phyloP scores from a whole-genome alignment of 2,113 vertebrate genomes.

The Corvus cornix region DNA sequence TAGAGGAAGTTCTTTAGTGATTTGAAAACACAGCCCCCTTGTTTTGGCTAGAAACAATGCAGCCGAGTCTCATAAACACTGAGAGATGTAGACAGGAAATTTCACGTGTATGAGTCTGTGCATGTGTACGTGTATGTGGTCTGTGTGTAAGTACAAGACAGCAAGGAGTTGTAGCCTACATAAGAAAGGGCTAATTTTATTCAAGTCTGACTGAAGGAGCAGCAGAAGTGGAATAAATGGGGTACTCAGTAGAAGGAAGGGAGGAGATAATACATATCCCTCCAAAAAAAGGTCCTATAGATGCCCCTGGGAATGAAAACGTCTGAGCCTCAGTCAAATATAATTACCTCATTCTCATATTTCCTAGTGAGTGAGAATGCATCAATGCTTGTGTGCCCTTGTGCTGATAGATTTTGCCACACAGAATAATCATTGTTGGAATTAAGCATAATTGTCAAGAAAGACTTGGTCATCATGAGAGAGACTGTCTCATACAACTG shows the following conservation, averaged over 20 bases:
- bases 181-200: slow-evolving; percentile 28
- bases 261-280: background rate
- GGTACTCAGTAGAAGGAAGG: background rate
- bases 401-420: slow-evolving; percentile 66
- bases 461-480: slow-evolving; percentile 77
- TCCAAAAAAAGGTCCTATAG: background rate
- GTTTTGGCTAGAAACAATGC: background rate
- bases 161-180: background rate
- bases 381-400: slow-evolving; percentile 61
- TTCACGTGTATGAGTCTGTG: background rate
- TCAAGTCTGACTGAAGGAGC: background rate
- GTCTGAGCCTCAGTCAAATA: slow-evolving; percentile 20
- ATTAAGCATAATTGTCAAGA: slow-evolving; percentile 78
- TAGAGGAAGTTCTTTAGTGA: background rate
- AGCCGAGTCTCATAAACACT: background rate
- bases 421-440: slow-evolving; percentile 72
- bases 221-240: background rate
- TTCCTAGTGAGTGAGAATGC: slow-evolving; percentile 49
- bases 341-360: slow-evolving; percentile 58
- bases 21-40: background rate
- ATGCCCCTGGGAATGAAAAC: background rate
- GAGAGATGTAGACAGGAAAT: background rate
- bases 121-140: background rate
- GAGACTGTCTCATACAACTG: slow-evolving; percentile 72
- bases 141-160: background rate